phyloP scores from a whole-genome alignment of 2,113 vertebrate genomes.

The Butorides virescens region DNA sequence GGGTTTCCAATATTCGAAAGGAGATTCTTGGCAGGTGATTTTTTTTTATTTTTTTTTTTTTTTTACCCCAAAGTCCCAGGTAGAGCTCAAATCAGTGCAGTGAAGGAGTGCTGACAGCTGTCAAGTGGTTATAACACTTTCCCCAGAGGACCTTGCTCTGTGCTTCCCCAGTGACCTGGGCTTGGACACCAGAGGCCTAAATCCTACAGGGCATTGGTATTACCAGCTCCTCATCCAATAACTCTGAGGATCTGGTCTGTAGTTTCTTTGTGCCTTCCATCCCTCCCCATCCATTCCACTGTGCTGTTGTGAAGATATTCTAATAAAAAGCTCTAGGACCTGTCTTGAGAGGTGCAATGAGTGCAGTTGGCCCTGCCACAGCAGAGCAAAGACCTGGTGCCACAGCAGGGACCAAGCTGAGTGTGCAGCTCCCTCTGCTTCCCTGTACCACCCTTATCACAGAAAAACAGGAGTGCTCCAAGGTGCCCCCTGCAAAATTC shows the following conservation, averaged over 20 bases:
- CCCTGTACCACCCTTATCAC: neutral
- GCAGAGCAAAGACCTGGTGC: neutral
- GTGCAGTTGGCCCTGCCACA: neutral
- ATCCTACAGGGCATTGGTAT: neutral
- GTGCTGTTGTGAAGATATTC: neutral
- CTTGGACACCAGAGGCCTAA: neutral
- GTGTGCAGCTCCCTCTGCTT: accelerated
- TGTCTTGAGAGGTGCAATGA: accelerated
- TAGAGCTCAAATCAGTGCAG: neutral
- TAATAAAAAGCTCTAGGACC: neutral
- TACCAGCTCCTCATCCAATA: neutral
- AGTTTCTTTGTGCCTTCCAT: neutral
- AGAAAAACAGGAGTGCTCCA: neutral
- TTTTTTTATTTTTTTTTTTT: neutral
- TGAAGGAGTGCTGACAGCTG: neutral
- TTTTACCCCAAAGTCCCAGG: neutral
- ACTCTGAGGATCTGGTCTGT: neutral
- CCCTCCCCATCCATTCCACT: neutral
- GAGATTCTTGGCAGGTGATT: neutral
- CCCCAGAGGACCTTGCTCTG: neutral
- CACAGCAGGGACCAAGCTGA: neutral
- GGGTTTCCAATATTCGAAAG: neutral
- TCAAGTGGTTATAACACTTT: neutral
- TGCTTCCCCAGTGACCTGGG: accelerated
- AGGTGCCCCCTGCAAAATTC: accelerated